Base-by-base conservation (phyloP, 2,113 vertebrate species). In the Camarhynchus parvulus region DNA sequence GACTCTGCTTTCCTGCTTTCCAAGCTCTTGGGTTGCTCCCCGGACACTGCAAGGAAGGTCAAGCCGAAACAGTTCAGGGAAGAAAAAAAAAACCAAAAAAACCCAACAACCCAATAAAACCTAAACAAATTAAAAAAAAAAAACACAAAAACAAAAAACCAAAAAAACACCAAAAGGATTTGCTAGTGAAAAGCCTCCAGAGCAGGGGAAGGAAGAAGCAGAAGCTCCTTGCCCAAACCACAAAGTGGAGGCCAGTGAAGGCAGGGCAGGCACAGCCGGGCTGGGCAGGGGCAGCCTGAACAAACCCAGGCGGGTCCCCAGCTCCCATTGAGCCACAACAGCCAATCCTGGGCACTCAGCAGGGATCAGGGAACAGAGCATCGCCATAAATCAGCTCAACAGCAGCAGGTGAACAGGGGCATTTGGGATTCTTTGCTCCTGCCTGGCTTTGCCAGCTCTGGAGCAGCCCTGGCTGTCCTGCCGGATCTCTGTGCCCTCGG, bases 401-500 rank as follows among this genome's bases (percentile, higher is more conserved):
- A 33, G 19, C 39, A 55, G 33, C 39, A 37, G 31, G 14, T 5
- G 11, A 35, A 66, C 41, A 39, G n/a, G n/a, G 37, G 21, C 13
- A 33, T 58, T 68, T 47, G 63, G 17, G 20, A 13, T 33, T 56
- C 27, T 21, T 37, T 80, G 4, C 19, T 55, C 33, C 35, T 0
- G 0, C 25, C 30, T 37, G n/a, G n/a, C 25, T 56, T 56, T 31
- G 20, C 52, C 15, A 39, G n/a, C 13, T 39, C 22, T 10, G 41
- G 50, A 67, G 50, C 27, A 24, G 11, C 27, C 55, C 39, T 37
- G 5, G 2, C 49, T 35, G 21, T 37, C 33, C 24, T 11, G 3
- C 39, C 5, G 1, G 37, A 52, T 15, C 11, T 12, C 62, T 20
- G 33, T 33, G 18, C 21, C 6, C 41, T 67, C 0, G 1, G 41